Evolutionary conservation across 2,113 vertebrate genomes (phyloP), one percentile per base, ranked within the genome.

Genomic region (Ciconia maguari): DNA sequence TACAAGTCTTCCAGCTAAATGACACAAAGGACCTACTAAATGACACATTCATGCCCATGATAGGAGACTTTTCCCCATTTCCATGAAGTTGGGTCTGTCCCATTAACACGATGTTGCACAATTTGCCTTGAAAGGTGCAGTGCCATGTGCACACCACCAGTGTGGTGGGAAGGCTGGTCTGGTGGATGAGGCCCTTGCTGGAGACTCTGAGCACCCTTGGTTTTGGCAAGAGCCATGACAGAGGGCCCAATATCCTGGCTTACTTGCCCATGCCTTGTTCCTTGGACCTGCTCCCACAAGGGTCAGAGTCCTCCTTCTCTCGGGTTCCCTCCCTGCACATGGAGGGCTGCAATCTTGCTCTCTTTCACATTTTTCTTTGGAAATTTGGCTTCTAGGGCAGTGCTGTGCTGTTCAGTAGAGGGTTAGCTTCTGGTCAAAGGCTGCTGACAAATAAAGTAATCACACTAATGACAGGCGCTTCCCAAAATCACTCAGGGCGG

Each of bases 1-100:
- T 24, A 10, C 0, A 22, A 69, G 27, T 75, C 58, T 69, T 76
- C n/a, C 24, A 61, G 30, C 30, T 7, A n/a, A 42, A n/a, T 24
- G 38, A 26, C n/a, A 13, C 57, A 49, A 32, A 70, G 18, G 22
- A 71, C 26, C 27, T 36, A 25, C 0, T 0, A 41, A 83, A 57
- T 6, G 1, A 29, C 10, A 2, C 4, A 3, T n/a, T 57, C 17
- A 0, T 9, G 16, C 8, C 71, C 14, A 2, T 1, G 0, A 3
- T 46, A 49, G 52, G 36, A 69, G 69, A 29, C 41, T 9, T 61
- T 11, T 4, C 38, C 24, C 51, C 18, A 3, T 17, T 62, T 66
- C 71, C 12, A 12, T 10, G 34, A 52, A 44, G 30, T 29, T 7
- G 7, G 22, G 18, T 30, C 10, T 77, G 41, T 60, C 26, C 46